phyloP scores from a whole-genome alignment of 1,140 invertebrate genomes.

The Brachionus sp. region DNA sequence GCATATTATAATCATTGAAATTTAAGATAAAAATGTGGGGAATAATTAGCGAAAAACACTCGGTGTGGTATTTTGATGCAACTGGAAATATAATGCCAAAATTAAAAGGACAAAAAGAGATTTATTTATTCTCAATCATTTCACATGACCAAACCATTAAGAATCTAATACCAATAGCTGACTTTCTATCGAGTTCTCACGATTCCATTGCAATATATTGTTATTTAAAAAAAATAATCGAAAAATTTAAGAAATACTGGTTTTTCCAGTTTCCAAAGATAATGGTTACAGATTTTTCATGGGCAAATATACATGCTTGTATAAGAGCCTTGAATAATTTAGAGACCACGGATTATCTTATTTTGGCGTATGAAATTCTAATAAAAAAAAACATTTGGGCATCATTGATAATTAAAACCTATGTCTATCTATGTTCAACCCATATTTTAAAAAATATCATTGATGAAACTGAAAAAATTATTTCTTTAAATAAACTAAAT shows the following conservation, averaged over 20 bases:
- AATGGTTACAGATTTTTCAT: not conserved
- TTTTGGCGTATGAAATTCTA: no score
- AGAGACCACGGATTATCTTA: no score
- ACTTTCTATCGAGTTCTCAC: not conserved
- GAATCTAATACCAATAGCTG: not conserved
- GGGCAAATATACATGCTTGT: not conserved
- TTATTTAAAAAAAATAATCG: not conserved
- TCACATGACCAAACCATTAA: not conserved
- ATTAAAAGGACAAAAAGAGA: not conserved
- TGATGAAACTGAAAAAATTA: no score
- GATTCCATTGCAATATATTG: not conserved
- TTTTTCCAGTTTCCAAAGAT: not conserved
- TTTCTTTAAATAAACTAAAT: no score
- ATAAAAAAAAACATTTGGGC: no score
- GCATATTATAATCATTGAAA: not conserved
- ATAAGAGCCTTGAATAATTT: not conserved
- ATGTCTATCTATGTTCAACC: not conserved
- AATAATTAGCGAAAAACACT: no score
- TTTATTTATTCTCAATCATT: not conserved
- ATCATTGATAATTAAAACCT: no score
- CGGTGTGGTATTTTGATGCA: not conserved
- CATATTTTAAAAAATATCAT: slow-evolving; percentile 17
- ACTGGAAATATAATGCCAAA: not conserved
- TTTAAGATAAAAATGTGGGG: slow-evolving; percentile 23
- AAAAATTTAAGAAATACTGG: not conserved